Evolutionary conservation across 1,140 invertebrate genomes (phyloP).

Genomic region (Doryteuthis pealeii): DNA sequence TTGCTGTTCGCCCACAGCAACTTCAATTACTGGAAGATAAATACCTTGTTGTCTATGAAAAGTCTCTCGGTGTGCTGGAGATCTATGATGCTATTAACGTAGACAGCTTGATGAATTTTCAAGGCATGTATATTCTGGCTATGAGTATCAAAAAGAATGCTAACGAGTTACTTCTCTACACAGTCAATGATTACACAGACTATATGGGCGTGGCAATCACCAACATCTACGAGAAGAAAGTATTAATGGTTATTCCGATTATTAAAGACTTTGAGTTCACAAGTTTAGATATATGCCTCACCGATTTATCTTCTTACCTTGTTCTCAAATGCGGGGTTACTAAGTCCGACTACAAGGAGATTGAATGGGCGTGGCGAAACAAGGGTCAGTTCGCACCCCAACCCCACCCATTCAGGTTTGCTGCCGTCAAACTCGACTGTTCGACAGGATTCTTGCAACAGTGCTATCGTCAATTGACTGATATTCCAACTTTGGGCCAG

Average conservation of each 20-base stretch:
- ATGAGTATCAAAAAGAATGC: neutral
- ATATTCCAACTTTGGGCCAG: slow-evolving; percentile 42
- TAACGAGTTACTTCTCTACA: neutral
- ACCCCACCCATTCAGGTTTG: slow-evolving; percentile 34
- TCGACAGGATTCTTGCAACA: slow-evolving; percentile 32
- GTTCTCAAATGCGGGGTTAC: slow-evolving; percentile 28
- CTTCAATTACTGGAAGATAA: neutral
- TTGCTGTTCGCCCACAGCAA: neutral
- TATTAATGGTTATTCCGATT: slow-evolving; percentile 30
- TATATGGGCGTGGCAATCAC: slow-evolving; percentile 26
- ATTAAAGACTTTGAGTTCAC: slow-evolving; percentile 30
- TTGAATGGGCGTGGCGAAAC: slow-evolving; percentile 40
- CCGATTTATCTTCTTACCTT: slow-evolving; percentile 34
- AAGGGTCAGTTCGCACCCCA: slow-evolving; percentile 31
- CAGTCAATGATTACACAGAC: slow-evolving; percentile 11
- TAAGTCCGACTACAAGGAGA: slow-evolving; percentile 33
- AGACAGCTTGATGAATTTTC: neutral
- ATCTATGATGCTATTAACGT: neutral
- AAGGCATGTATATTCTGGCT: neutral
- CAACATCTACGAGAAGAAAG: slow-evolving; percentile 25
- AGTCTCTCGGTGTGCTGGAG: neutral
- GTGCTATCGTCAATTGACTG: slow-evolving; percentile 36
- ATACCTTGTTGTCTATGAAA: neutral
- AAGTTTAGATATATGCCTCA: slow-evolving; percentile 30
- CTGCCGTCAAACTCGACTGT: slow-evolving; percentile 38